Evolutionary conservation across 2,797 vertebrate genomes (phyloP).

Genomic region (Okamejei kenojei): DNA sequence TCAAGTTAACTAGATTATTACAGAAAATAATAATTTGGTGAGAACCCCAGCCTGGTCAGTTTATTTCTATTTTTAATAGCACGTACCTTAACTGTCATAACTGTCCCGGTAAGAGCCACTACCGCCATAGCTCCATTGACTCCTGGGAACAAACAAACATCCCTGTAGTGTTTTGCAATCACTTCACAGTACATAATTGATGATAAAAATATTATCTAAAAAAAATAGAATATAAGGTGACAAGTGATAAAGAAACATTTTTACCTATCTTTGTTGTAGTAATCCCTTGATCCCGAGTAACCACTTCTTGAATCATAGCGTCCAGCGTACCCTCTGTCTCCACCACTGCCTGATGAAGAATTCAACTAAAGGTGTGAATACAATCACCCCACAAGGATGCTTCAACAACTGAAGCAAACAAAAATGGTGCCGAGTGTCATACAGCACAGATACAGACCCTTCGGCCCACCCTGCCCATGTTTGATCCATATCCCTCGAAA

Average conservation of each 20-base stretch:
- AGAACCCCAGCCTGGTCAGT: neutral
- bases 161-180: constrained; percentile 19
- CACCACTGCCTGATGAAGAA: constrained; percentile 40
- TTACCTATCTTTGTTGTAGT: constrained; percentile 51
- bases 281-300: constrained; percentile 48
- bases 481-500: no score
- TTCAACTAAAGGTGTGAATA: neutral
- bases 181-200: neutral
- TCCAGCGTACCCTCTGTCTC: constrained; percentile 45
- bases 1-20: neutral
- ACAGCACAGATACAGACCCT: neutral
- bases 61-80: constrained; percentile 40
- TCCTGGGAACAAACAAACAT: constrained; percentile 47
- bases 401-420: neutral
- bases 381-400: neutral
- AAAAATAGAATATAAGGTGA: neutral
- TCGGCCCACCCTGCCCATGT: no score
- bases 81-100: constrained; percentile 68
- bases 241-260: neutral
- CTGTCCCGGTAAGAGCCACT: constrained; percentile 59
- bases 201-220: neutral
- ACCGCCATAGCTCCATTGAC: constrained; percentile 58
- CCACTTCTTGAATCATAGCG: constrained; percentile 44
- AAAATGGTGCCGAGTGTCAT: neutral
- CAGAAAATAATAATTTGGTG: neutral